phyloP scores from a whole-genome alignment of 2,113 vertebrate genomes.

The Archilochus colubris region DNA sequence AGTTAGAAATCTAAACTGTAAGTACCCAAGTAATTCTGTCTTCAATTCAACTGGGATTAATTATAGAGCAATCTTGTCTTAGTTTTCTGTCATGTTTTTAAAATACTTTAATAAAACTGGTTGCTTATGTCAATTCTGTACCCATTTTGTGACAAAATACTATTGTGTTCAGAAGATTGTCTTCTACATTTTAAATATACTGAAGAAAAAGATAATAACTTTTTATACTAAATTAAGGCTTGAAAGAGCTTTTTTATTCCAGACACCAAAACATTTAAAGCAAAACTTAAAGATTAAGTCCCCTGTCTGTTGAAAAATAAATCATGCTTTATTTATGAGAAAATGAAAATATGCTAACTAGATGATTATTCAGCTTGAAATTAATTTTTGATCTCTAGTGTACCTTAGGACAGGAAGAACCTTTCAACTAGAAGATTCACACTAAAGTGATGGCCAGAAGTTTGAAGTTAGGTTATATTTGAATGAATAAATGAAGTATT shows the following conservation, averaged over 20 bases:
- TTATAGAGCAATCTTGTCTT: not conserved
- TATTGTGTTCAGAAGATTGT: not conserved
- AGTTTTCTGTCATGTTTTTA: not conserved
- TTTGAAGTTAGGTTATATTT: not conserved
- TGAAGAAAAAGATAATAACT: not conserved
- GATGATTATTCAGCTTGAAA: conserved; percentile 7
- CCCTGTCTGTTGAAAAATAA: conserved; percentile 8
- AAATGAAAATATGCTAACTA: conserved; percentile 33
- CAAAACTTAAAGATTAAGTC: conserved; percentile 1
- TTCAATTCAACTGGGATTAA: not conserved
- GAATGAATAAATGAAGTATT: not conserved
- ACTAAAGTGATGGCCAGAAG: not conserved
- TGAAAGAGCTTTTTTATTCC: not conserved
- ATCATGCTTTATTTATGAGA: conserved; percentile 46
- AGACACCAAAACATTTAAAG: not conserved
- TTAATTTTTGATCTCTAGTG: conserved; percentile 32
- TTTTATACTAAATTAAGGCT: not conserved
- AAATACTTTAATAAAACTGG: not conserved
- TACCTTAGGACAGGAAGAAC: not conserved
- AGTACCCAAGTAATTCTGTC: not conserved
- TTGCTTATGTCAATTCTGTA: not conserved
- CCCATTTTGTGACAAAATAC: not conserved
- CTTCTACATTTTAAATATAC: not conserved
- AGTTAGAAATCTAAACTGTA: not conserved
- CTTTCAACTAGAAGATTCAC: not conserved